phyloP scores from a whole-genome alignment of 2,888 invertebrate species.

The Caenorhabditis sinica region DNA sequence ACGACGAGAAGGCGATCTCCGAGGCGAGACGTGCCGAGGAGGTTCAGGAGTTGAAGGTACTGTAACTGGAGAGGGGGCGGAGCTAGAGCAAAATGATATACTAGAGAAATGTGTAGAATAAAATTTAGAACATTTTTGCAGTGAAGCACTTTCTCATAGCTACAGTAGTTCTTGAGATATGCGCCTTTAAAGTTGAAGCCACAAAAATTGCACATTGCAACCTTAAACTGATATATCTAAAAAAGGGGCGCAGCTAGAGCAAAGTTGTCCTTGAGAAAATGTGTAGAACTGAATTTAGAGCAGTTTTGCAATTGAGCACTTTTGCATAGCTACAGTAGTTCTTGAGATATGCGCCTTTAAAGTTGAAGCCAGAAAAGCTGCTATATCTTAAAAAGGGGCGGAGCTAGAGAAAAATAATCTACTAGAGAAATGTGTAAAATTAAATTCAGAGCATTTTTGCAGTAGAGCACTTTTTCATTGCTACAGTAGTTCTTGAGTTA shows the following conservation, averaged over 20 bases:
- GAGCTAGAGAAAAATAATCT: background rate
- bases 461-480: background rate
- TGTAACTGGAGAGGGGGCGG: background rate
- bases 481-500: background rate
- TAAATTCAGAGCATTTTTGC: background rate
- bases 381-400: background rate
- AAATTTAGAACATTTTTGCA: conserved; percentile 6
- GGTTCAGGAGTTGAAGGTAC: conserved; percentile 42
- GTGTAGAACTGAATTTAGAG: background rate
- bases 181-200: background rate
- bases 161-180: background rate
- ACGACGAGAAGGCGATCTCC: conserved; percentile 38
- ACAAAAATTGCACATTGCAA: background rate
- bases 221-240: background rate
- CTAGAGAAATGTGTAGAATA: background rate
- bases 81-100: background rate
- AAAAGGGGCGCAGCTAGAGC: background rate
- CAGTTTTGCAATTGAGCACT: background rate
- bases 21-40: conserved; percentile 20
- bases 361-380: too few species aligned
- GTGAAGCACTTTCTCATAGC: background rate
- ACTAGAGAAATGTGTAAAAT: background rate
- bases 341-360: background rate
- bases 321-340: background rate
- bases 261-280: background rate